Percentiles rank a stretch among this genome's conserved stretches.
Evolutionary conservation across 2,113 vertebrate genomes (phyloP).

Genomic region (Beaufortia kweichowensis): DNA sequence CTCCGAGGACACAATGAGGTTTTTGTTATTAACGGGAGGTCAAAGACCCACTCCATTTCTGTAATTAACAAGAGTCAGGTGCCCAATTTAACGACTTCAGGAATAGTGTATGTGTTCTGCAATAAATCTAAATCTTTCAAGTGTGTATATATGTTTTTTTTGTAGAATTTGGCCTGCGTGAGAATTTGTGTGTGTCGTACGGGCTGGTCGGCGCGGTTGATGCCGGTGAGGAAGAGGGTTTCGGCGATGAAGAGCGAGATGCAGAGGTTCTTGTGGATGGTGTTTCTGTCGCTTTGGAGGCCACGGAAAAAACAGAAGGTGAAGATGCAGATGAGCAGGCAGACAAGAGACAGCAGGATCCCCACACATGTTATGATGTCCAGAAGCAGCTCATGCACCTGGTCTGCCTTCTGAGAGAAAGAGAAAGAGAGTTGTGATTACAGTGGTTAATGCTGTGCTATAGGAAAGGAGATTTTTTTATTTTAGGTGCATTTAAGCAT

Average conservation of each 20-base stretch:
- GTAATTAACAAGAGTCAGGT: slow-evolving; percentile 53
- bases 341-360: slow-evolving; percentile 94
- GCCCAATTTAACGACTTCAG: slow-evolving; percentile 38
- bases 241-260: slow-evolving; percentile 97
- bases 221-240: slow-evolving; percentile 94
- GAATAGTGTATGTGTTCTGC: slow-evolving; percentile 22
- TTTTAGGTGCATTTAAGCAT: background rate
- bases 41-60: slow-evolving; percentile 43
- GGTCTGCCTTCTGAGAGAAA: slow-evolving; percentile 82
- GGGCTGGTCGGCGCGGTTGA: slow-evolving; percentile 95
- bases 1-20: slow-evolving; percentile 37
- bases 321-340: slow-evolving; percentile 98
- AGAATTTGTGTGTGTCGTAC: slow-evolving; percentile 70
- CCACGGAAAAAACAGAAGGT: slow-evolving; percentile 99
- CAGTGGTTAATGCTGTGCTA: background rate
- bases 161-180: background rate
- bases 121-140: slow-evolving; percentile 19
- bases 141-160: slow-evolving; percentile 9
- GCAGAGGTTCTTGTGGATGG: slow-evolving; percentile 98
- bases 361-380: slow-evolving; percentile 98
- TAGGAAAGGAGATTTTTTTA: background rate
- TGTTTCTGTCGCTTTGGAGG: slow-evolving; percentile 96
- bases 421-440: slow-evolving; percentile 20
- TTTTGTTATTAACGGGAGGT: slow-evolving; percentile 50
- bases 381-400: slow-evolving; percentile 91